A percentile compares a stretch with the other conserved stretches of the same genome.
Evolutionary conservation across 2,113 vertebrate species (phyloP).

Genomic region (Struthio camelus): DNA sequence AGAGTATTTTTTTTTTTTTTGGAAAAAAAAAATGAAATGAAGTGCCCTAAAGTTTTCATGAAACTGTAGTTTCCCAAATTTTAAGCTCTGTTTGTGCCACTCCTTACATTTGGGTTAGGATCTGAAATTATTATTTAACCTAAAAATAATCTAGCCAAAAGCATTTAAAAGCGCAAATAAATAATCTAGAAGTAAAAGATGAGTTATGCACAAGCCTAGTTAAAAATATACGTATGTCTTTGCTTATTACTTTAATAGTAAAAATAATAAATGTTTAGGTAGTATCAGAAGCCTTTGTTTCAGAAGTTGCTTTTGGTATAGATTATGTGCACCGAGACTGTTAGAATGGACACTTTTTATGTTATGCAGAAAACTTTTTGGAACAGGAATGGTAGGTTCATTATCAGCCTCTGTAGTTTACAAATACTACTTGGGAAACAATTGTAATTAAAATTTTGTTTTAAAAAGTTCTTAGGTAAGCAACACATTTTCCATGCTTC

Average conservation of each 20-base stretch:
- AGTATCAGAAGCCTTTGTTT: neutral
- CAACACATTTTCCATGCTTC: neutral
- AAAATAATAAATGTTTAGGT: neutral
- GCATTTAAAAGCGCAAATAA: neutral
- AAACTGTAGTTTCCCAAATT: neutral
- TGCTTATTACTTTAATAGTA: neutral
- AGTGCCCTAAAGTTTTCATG: neutral
- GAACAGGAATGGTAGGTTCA: neutral
- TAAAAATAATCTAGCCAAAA: neutral
- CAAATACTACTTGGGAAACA: neutral
- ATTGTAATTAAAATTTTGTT: neutral
- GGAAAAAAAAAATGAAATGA: too few species aligned
- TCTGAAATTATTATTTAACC: neutral
- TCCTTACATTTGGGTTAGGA: neutral
- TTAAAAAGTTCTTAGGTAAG: neutral
- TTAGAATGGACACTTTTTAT: neutral
- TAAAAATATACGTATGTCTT: neutral
- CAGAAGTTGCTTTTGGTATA: neutral
- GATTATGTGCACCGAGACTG: accelerated
- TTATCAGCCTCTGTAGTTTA: neutral
- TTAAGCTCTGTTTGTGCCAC: neutral
- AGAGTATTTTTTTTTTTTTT: neutral
- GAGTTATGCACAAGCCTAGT: neutral
- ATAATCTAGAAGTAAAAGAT: neutral
- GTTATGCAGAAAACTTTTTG: neutral